Conservation (phyloP, 2,113 vertebrate genomes). For the Oxygymnocypris stewartii region DNA sequence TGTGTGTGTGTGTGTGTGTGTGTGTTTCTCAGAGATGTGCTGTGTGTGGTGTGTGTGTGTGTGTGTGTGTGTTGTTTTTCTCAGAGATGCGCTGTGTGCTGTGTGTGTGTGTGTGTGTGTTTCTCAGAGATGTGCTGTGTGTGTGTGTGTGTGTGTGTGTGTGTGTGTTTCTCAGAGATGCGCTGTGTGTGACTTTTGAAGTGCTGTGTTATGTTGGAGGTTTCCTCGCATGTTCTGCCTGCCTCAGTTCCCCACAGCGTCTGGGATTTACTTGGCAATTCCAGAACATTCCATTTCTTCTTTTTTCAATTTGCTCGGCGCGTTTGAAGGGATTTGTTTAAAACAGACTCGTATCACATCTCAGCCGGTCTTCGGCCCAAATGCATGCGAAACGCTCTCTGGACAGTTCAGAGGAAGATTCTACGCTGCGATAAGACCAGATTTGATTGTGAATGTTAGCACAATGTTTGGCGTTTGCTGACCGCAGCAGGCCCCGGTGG, state of each 20-base stretch:
- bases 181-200: slow-evolving; percentile 18
- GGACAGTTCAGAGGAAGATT: background rate
- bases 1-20: too few species aligned
- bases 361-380: slow-evolving; percentile 14
- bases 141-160: background rate
- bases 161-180: slow-evolving; percentile 18
- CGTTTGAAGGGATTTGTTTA: slow-evolving; percentile 20
- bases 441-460: background rate
- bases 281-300: slow-evolving; percentile 34
- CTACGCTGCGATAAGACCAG: background rate
- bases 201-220: background rate
- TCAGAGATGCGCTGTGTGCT: too few species aligned
- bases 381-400: background rate
- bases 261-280: slow-evolving; percentile 31
- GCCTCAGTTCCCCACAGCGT: slow-evolving; percentile 29
- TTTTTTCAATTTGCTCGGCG: slow-evolving; percentile 19
- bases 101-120: too few species aligned
- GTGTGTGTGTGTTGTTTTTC: too few species aligned
- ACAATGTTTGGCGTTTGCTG: background rate
- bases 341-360: slow-evolving; percentile 16
- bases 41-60: too few species aligned
- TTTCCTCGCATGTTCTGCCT: slow-evolving; percentile 8
- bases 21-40: too few species aligned
- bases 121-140: too few species aligned
- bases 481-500: background rate